These are phyloP conservation scores for Melanerpes aurifrons DNA, from an alignment of 2,113 vertebrate genomes.

Conservation along the genomic window DNA sequence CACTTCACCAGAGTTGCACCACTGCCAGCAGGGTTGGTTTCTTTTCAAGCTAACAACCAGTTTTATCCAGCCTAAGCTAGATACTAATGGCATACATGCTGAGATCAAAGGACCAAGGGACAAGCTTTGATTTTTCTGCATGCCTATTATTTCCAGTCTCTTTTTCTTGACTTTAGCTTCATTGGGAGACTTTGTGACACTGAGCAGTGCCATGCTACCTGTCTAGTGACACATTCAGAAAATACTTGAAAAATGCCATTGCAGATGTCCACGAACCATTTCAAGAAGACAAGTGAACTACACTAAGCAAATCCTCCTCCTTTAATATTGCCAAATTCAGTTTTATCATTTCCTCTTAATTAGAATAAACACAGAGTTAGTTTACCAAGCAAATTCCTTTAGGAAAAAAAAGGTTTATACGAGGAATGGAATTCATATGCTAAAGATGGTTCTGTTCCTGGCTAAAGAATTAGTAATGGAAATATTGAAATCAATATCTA, in stretches of 20 bases:
- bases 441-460: neutral
- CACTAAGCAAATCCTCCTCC: neutral
- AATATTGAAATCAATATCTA: neutral
- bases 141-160: neutral
- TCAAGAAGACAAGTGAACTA: neutral
- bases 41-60: neutral
- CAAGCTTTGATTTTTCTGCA: neutral
- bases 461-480: neutral
- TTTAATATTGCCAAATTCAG: neutral
- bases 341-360: neutral
- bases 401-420: neutral
- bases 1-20: neutral
- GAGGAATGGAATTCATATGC: neutral
- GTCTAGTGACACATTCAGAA: fast-evolving
- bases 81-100: neutral
- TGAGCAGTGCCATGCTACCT: neutral
- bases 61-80: neutral
- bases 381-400: neutral
- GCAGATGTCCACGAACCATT: neutral
- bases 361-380: neutral
- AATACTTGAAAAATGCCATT: neutral
- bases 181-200: neutral
- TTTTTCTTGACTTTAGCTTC: neutral
- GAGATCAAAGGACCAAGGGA: neutral
- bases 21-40: neutral